Evolutionary conservation across 2,888 invertebrate species (phyloP).

Genomic region (Aspidiotus rigidus): DNA sequence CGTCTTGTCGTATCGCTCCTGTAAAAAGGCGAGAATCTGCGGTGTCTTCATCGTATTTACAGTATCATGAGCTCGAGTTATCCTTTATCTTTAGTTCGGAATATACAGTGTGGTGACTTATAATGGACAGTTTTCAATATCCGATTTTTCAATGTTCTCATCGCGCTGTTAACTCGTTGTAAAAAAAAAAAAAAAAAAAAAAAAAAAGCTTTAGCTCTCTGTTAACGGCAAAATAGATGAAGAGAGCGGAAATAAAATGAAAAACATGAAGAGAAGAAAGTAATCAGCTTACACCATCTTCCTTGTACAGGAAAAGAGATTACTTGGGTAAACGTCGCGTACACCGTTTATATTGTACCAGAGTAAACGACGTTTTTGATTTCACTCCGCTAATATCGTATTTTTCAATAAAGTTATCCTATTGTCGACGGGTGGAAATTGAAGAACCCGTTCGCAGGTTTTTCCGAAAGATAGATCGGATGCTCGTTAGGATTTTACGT

Average conservation of each 20-base stretch:
- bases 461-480: no score
- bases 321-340: background rate
- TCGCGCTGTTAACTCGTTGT: slow-evolving; percentile 18
- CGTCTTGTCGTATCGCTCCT: no score
- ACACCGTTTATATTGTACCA: no score
- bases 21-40: background rate
- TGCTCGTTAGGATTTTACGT: no score
- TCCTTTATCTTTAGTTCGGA: background rate
- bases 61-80: slow-evolving; percentile 9
- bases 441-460: no score
- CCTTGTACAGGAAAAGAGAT: background rate
- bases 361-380: no score
- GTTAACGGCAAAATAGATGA: background rate
- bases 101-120: background rate
- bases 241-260: slow-evolving; percentile 5
- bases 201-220: background rate
- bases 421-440: no score
- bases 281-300: no score
- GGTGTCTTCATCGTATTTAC: slow-evolving; percentile 5
- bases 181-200: slow-evolving; percentile 6
- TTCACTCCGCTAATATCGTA: no score
- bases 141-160: slow-evolving; percentile 14
- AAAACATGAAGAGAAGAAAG: background rate
- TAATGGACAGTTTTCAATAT: slow-evolving; percentile 25
- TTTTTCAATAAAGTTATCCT: no score